Conservation (phyloP, 2,888 invertebrate species). For the Protophormia terraenovae region DNA sequence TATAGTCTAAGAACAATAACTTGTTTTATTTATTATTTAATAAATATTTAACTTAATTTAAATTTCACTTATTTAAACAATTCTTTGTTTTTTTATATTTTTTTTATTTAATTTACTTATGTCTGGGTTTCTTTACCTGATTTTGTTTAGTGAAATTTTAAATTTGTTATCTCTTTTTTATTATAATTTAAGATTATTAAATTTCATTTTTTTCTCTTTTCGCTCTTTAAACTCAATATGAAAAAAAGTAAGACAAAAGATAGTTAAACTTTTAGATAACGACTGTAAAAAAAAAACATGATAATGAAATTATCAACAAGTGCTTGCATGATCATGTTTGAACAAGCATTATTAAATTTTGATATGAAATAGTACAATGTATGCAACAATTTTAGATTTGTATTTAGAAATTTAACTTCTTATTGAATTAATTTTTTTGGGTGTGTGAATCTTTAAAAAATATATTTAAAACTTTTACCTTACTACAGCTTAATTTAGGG, state of each 20-base stretch:
- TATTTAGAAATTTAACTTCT: no score
- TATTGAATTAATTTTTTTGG: no score
- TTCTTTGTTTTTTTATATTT: no score
- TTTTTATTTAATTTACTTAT: neutral
- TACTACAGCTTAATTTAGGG: no score
- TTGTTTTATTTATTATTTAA: neutral
- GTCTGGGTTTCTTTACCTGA: neutral
- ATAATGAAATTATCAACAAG: constrained; percentile 8
- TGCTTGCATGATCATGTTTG: constrained; percentile 42
- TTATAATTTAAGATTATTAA: neutral
- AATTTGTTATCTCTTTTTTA: neutral
- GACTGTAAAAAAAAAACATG: neutral
- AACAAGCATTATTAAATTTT: neutral
- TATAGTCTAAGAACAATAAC: no score
- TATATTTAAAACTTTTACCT: no score
- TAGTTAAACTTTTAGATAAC: constrained; percentile 16
- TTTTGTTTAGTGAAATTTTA: neutral
- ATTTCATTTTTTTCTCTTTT: constrained; percentile 11
- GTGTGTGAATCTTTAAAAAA: no score
- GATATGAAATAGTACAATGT: neutral
- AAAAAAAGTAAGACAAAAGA: neutral
- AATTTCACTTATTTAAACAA: neutral
- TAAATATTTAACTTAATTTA: neutral
- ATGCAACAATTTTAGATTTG: neutral
- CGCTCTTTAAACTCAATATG: constrained; percentile 38